Conservation (phyloP, 2,113 vertebrate species). For the Centropus bengalensis region DNA sequence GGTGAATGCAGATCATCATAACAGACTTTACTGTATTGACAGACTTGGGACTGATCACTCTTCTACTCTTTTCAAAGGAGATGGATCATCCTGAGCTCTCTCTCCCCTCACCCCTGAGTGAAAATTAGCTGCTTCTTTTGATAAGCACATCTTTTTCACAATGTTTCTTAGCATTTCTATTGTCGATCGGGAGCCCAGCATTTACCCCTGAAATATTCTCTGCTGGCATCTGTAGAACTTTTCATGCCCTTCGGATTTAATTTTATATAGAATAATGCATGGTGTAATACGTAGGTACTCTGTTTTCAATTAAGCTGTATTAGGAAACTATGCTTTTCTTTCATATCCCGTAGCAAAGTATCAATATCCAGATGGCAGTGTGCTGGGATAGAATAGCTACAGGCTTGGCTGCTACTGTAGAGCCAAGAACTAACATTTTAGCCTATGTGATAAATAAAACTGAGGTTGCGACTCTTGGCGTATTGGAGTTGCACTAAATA, state of each 20-base stretch:
- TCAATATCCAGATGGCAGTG: conserved; percentile 28
- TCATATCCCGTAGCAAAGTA: conserved; percentile 24
- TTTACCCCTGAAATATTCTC: conserved; percentile 18
- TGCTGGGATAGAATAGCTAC: conserved; percentile 31
- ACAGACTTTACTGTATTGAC: neutral
- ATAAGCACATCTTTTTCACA: neutral
- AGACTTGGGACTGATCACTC: neutral
- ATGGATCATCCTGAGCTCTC: neutral
- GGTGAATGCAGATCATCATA: neutral
- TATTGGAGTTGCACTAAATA: conserved; percentile 69
- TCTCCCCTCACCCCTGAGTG: neutral
- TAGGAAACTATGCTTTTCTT: conserved; percentile 45
- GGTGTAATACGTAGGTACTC: neutral
- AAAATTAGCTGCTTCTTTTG: neutral
- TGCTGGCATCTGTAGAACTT: conserved; percentile 12
- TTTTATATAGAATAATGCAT: conserved; percentile 21
- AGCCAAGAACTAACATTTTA: conserved; percentile 41
- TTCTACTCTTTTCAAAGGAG: neutral
- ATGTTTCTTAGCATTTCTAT: neutral
- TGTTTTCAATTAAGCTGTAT: conserved; percentile 55
- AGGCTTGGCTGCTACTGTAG: conserved; percentile 49
- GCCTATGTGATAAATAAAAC: conserved; percentile 59
- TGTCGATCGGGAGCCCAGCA: rapidly evolving
- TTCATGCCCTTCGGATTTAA: conserved; percentile 4
- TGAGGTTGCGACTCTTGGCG: neutral